Conservation (phyloP, 2,888 invertebrate species). For the Melinopterus prodromus region DNA sequence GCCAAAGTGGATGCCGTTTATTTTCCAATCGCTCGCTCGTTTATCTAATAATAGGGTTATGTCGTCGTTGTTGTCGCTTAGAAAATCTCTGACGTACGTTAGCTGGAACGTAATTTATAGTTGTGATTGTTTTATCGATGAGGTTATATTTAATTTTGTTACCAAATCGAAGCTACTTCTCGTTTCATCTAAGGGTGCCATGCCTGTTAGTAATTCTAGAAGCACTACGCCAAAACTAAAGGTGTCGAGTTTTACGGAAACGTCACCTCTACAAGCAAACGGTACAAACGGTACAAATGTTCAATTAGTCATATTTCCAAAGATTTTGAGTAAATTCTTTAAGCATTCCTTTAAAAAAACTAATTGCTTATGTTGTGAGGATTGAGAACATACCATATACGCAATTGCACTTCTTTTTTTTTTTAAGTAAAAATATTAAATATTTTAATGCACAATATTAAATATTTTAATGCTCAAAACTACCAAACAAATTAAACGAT, state of each 20-base stretch:
- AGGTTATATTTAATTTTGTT: slow-evolving; percentile 46
- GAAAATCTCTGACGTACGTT: slow-evolving; percentile 66
- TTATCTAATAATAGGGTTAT: slow-evolving; percentile 62
- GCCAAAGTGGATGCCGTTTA: slow-evolving; percentile 57
- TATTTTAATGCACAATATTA: too few species aligned
- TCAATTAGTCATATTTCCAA: too few species aligned
- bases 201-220: slow-evolving; percentile 75
- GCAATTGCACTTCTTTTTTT: too few species aligned
- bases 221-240: slow-evolving; percentile 82
- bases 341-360: too few species aligned
- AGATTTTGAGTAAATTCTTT: too few species aligned
- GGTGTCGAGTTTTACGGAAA: slow-evolving; percentile 79
- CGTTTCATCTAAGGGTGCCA: slow-evolving; percentile 68
- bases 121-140: too few species aligned
- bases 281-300: neutral
- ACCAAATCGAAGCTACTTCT: slow-evolving; percentile 66
- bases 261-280: slow-evolving; percentile 62
- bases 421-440: too few species aligned
- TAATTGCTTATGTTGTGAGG: too few species aligned
- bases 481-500: slow-evolving; percentile 8
- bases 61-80: slow-evolving; percentile 57
- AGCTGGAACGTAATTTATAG: slow-evolving; percentile 51
- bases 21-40: slow-evolving; percentile 63
- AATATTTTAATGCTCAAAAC: neutral
- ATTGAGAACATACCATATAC: too few species aligned